phyloP scores from a whole-genome alignment of 2,797 vertebrate genomes.

The Chaetodon trifasciatus region DNA sequence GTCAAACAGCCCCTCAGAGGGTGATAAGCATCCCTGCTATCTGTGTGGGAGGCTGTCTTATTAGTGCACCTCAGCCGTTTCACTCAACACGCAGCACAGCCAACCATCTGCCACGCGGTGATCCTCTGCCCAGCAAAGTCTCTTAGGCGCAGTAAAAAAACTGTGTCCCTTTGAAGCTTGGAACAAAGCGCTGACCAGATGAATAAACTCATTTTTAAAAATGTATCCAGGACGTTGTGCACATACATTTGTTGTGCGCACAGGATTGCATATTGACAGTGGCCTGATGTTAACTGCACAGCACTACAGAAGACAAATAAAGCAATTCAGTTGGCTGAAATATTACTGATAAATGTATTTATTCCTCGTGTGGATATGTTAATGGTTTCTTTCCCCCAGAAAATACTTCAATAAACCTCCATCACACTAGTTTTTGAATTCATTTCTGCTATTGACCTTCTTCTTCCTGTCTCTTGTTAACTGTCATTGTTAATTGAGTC shows the following conservation, averaged over 20 bases:
- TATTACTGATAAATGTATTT: not conserved
- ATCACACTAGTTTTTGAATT: not conserved
- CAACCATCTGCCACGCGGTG: slow-evolving; percentile 94
- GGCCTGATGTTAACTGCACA: slow-evolving; percentile 11
- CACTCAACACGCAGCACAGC: slow-evolving; percentile 94
- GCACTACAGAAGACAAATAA: slow-evolving; percentile 12
- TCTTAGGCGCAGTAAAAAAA: slow-evolving; percentile 83
- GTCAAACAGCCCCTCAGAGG: slow-evolving; percentile 92
- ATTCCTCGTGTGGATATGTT: not conserved
- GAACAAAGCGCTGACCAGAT: slow-evolving; percentile 84
- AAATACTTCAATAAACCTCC: slow-evolving; percentile 8
- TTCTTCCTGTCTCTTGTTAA: not conserved
- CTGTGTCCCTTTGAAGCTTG: slow-evolving; percentile 73
- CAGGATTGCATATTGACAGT: slow-evolving; percentile 27
- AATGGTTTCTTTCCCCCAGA: not conserved
- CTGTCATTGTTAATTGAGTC: slow-evolving; percentile 10
- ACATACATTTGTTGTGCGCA: not conserved
- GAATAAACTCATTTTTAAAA: slow-evolving; percentile 49
- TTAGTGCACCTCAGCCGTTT: slow-evolving; percentile 95
- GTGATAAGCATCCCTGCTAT: slow-evolving; percentile 95
- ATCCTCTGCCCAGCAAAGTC: slow-evolving; percentile 87
- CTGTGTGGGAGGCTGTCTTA: slow-evolving; percentile 93
- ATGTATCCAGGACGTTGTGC: slow-evolving; percentile 35
- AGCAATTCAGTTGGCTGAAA: slow-evolving; percentile 9
- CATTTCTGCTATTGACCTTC: not conserved